Evolutionary conservation across 1,140 invertebrate genomes (phyloP).

Genomic region (Cotesia chilonis): DNA sequence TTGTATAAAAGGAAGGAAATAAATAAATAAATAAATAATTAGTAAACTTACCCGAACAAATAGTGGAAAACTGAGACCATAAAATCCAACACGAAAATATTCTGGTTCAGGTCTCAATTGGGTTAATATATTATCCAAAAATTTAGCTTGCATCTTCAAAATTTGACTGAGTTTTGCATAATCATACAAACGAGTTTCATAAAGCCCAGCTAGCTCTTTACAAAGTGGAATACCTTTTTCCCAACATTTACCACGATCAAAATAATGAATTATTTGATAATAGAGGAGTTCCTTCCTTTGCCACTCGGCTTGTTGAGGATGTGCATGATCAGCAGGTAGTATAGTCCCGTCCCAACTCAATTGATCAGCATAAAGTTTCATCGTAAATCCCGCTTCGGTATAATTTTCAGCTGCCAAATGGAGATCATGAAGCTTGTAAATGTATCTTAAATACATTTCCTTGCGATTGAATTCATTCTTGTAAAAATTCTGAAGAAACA

Average conservation of each 20-base stretch:
- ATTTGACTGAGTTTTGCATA: conserved; percentile 88
- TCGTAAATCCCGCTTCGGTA: conserved; percentile 94
- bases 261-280: conserved; percentile 90
- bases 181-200: conserved; percentile 90
- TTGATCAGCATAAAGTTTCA: conserved; percentile 92
- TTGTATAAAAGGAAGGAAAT: no score
- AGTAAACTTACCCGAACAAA: conserved; percentile 84
- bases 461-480: conserved; percentile 95
- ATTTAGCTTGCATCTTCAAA: conserved; percentile 85
- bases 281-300: conserved; percentile 94
- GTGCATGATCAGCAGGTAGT: conserved; percentile 71
- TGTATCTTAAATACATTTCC: conserved; percentile 96
- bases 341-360: conserved; percentile 84
- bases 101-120: conserved; percentile 90
- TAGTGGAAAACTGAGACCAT: conserved; percentile 90
- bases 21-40: conserved; percentile 18
- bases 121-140: conserved; percentile 90
- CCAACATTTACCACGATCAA: conserved; percentile 96
- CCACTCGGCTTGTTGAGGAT: conserved; percentile 82
- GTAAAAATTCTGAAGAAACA: conserved; percentile 89
- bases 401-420: conserved; percentile 94
- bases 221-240: conserved; percentile 93
- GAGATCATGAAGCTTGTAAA: conserved; percentile 95
- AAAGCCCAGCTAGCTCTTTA: conserved; percentile 89
- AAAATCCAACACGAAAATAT: conserved; percentile 97